phyloP scores from a whole-genome alignment of 2,113 vertebrate genomes.

The Ochotona princeps region DNA sequence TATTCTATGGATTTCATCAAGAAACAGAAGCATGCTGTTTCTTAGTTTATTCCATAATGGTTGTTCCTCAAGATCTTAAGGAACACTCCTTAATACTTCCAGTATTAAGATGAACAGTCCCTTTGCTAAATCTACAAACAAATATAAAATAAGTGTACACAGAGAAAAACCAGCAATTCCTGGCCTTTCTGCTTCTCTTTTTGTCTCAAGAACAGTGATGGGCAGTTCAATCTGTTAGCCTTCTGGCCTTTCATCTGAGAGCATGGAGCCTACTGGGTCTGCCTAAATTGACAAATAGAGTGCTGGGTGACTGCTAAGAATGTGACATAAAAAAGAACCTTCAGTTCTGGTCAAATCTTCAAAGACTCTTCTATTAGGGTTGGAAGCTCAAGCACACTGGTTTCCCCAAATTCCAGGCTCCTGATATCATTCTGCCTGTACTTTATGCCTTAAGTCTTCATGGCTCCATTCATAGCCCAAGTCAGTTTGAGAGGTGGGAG shows the following conservation, averaged over 20 bases:
- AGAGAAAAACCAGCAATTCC: not conserved
- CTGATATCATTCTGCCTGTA: not conserved
- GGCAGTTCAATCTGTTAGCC: not conserved
- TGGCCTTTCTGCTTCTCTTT: not conserved
- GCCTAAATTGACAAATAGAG: not conserved
- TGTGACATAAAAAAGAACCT: conserved; percentile 23
- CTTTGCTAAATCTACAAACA: not conserved
- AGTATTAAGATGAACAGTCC: not conserved
- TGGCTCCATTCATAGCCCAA: not conserved
- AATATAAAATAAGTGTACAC: not conserved
- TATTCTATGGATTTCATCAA: not conserved
- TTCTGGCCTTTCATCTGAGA: not conserved
- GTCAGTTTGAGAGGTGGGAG: not conserved
- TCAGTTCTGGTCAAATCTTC: conserved; percentile 1
- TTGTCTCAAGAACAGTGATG: not conserved
- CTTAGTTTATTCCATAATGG: not conserved
- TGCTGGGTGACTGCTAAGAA: not conserved
- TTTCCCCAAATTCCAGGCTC: conserved; percentile 48
- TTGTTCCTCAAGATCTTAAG: not conserved
- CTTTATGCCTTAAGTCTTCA: not conserved
- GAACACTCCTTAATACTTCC: no score
- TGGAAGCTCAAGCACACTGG: not conserved
- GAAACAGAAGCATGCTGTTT: not conserved
- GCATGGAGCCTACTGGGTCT: not conserved
- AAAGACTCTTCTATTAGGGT: not conserved